A percentile compares a stretch with the other conserved stretches of the same genome.
These are phyloP conservation scores for Caenorhabditis wallacei DNA, from an alignment of 2,888 invertebrate genomes.

Conservation along the genomic window DNA sequence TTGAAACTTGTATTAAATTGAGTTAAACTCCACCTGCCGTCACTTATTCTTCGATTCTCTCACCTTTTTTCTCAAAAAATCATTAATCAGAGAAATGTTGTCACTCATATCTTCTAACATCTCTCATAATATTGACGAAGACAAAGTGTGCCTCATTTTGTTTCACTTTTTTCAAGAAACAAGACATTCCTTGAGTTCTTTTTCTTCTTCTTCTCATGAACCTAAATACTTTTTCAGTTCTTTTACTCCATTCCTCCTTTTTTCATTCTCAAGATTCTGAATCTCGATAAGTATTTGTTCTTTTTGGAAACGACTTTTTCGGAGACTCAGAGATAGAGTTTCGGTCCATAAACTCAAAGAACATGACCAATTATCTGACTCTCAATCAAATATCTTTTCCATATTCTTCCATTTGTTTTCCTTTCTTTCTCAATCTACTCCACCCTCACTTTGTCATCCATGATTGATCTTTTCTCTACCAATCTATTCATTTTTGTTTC, in stretches of 20 bases:
- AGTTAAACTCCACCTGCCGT: not conserved
- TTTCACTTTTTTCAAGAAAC: constrained; percentile 16
- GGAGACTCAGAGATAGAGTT: constrained; percentile 9
- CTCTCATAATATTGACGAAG: constrained; percentile 38
- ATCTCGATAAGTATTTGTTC: constrained; percentile 35
- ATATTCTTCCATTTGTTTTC: constrained; percentile 9
- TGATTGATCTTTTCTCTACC: constrained; percentile 34
- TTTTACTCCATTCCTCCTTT: constrained; percentile 10
- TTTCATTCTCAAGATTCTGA: constrained; percentile 31
- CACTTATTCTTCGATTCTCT: not conserved
- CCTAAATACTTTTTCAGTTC: constrained; percentile 46
- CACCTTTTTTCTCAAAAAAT: not conserved
- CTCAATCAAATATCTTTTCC: constrained; percentile 45
- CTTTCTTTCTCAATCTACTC: not conserved
- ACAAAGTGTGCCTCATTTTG: constrained; percentile 34
- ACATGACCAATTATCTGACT: constrained; percentile 52
- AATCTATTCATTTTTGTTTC: constrained; percentile 20
- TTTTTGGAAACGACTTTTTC: constrained; percentile 1
- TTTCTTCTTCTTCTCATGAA: constrained; percentile 10
- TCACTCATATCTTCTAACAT: constrained; percentile 28
- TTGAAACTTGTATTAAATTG: too few species aligned
- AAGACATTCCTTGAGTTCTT: constrained; percentile 20
- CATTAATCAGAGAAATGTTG: constrained; percentile 26
- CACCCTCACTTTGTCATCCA: constrained; percentile 47
- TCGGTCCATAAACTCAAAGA: constrained; percentile 53